A percentile compares a stretch with the other conserved stretches of the same genome.
Conservation (phyloP, 2,113 vertebrate species). For the Lathamus discolor region DNA sequence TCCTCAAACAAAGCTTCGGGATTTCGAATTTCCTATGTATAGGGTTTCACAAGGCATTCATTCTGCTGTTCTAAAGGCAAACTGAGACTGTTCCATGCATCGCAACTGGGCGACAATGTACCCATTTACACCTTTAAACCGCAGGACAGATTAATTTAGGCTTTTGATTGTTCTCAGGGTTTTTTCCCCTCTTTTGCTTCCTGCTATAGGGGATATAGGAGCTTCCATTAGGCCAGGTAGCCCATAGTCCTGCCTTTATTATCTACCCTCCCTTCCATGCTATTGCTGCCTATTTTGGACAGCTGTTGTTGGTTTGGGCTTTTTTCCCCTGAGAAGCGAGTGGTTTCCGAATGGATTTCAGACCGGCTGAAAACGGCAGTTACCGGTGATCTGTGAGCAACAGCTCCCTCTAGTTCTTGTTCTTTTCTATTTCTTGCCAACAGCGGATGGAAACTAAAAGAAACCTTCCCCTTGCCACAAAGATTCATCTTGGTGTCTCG, state of each 20-base stretch:
- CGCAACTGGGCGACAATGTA: neutral
- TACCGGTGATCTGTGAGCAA: neutral
- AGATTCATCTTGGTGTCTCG: neutral
- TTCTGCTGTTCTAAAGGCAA: neutral
- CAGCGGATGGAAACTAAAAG: neutral
- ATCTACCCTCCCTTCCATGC: neutral
- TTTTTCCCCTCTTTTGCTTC: neutral
- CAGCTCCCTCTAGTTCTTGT: conserved; percentile 31
- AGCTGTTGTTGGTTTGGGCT: neutral
- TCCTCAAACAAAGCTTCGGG: neutral
- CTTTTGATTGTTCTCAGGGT: accelerated
- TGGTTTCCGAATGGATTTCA: neutral
- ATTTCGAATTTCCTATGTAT: neutral
- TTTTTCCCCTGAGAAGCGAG: neutral
- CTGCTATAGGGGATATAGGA: accelerated
- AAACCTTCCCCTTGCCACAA: neutral
- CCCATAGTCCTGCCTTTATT: neutral
- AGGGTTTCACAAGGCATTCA: neutral
- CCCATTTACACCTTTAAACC: neutral
- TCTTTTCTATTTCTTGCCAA: neutral
- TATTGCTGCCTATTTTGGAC: neutral
- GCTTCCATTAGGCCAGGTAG: neutral
- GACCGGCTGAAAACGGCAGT: neutral
- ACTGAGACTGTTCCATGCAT: neutral
- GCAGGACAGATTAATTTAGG: neutral